Percentiles rank a stretch among this genome's conserved stretches.
These are phyloP conservation scores for Rhinolophus ferrumequinum DNA, from an alignment of 2,113 vertebrate genomes.

Conservation along the genomic window DNA sequence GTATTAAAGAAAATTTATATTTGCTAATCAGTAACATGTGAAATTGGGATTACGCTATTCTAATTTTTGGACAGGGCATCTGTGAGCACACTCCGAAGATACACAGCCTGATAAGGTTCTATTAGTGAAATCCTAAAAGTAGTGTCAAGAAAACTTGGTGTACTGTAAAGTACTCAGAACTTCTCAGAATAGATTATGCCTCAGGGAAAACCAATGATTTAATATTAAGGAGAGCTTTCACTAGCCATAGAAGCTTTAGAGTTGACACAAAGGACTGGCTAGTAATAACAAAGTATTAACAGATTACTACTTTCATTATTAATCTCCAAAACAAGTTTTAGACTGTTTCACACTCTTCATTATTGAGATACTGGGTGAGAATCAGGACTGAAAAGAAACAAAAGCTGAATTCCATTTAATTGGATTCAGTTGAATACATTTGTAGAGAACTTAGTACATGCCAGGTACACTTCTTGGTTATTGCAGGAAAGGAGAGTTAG, in stretches of 20 bases:
- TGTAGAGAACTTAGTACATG: background rate
- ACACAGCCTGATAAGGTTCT: background rate
- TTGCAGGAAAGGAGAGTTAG: background rate
- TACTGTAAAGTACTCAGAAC: background rate
- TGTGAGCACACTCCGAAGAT: background rate
- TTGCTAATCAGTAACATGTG: background rate
- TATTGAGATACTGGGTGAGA: background rate
- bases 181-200: background rate
- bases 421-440: background rate
- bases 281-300: background rate
- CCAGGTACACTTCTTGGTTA: background rate
- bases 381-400: background rate
- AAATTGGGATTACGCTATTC: background rate
- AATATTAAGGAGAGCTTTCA: background rate
- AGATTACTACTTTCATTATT: background rate
- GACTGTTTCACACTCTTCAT: background rate
- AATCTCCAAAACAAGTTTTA: background rate
- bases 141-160: background rate
- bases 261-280: background rate
- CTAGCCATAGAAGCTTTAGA: background rate
- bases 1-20: background rate
- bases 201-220: background rate
- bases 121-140: background rate
- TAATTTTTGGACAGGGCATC: background rate
- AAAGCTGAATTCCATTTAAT: background rate